Conservation (phyloP, 2,113 vertebrate species). For the Phaethon lepturus region DNA sequence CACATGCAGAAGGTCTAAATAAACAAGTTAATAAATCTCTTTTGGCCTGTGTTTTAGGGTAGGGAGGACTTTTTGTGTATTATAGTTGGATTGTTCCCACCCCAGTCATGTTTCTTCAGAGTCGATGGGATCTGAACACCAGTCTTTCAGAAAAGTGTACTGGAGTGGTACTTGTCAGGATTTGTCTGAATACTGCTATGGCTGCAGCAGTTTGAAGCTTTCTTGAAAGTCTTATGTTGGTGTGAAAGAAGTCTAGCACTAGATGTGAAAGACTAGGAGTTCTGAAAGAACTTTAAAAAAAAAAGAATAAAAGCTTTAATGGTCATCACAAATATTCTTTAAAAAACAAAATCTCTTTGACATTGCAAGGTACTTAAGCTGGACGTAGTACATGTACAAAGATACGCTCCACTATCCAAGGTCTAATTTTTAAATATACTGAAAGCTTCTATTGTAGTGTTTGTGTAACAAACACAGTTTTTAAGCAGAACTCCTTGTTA, state of each 20-base stretch:
- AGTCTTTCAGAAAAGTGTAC: not conserved
- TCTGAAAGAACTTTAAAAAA: not conserved
- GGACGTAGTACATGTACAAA: not conserved
- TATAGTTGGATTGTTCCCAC: not conserved
- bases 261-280: not conserved
- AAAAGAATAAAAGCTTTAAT: not conserved
- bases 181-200: not conserved
- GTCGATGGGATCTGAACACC: not conserved
- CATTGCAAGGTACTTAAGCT: not conserved
- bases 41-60: not conserved
- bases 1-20: not conserved
- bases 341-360: not conserved
- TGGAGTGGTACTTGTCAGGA: not conserved
- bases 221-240: not conserved
- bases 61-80: not conserved
- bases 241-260: not conserved
- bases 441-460: not conserved
- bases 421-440: not conserved
- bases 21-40: not conserved
- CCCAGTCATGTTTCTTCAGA: not conserved
- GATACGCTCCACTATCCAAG: rapidly evolving
- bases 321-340: not conserved
- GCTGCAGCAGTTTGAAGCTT: not conserved
- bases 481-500: not conserved
- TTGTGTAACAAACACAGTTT: not conserved